Percentiles rank a stretch among this genome's conserved stretches.
These are phyloP conservation scores for Fragum whitleyi DNA, from an alignment of 2,888 invertebrate species.

Conservation along the genomic window DNA sequence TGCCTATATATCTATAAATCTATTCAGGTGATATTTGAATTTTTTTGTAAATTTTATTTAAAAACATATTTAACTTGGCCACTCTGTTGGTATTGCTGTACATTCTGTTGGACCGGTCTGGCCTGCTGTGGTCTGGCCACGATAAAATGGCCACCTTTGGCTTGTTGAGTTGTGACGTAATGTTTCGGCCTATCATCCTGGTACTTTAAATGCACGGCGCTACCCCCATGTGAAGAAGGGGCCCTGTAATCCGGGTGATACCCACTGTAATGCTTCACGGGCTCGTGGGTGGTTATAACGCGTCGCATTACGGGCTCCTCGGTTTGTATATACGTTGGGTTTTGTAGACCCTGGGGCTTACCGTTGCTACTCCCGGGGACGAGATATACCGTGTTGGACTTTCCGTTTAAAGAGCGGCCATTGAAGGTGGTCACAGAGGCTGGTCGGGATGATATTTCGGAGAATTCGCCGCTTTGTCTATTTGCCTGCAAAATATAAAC, in stretches of 20 bases:
- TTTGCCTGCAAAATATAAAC: neutral
- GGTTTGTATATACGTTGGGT: neutral
- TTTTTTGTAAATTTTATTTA: too few species aligned
- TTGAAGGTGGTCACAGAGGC: neutral
- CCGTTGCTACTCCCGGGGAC: neutral
- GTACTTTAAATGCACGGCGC: conserved; percentile 1
- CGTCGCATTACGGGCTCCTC: neutral
- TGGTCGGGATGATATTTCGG: neutral
- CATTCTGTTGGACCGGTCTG: neutral
- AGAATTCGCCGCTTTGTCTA: neutral
- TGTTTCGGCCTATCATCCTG: neutral
- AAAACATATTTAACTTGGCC: conserved; percentile 7
- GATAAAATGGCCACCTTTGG: neutral
- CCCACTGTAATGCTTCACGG: conserved; percentile 12
- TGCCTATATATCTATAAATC: too few species aligned
- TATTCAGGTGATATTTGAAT: too few species aligned
- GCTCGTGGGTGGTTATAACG: conserved; percentile 2
- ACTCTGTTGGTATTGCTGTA: neutral
- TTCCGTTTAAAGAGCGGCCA: neutral
- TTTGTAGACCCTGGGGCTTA: neutral
- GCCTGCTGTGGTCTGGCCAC: neutral
- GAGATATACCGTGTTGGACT: neutral
- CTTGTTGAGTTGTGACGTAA: neutral
- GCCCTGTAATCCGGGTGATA: conserved; percentile 19
- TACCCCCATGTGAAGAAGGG: neutral